A percentile compares a stretch with the other conserved stretches of the same genome.
Conservation (phyloP, 2,888 invertebrate genomes). For the Mesochorus sp. region DNA sequence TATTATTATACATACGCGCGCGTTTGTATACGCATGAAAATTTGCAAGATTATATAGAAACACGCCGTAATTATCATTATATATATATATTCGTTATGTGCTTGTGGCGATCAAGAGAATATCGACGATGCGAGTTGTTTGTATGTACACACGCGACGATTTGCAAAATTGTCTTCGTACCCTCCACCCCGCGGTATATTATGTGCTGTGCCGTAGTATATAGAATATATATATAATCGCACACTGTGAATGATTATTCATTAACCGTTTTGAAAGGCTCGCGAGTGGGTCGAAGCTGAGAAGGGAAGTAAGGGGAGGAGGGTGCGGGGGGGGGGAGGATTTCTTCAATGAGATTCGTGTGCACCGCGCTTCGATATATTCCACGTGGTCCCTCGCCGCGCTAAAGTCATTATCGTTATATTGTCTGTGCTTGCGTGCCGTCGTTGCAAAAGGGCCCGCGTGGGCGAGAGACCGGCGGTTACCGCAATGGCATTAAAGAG, state of each 20-base stretch:
- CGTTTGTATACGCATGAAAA: not conserved
- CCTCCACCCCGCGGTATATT: too few species aligned
- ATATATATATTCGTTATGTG: conserved; percentile 26
- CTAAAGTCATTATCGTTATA: conserved; percentile 73
- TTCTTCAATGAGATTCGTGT: conserved; percentile 50
- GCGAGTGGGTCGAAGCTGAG: conserved; percentile 20
- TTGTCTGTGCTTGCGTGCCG: conserved; percentile 68
- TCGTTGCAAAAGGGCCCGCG: conserved; percentile 50
- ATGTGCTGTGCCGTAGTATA: not conserved
- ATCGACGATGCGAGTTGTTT: conserved; percentile 29
- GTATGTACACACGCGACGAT: conserved; percentile 1
- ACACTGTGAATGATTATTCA: conserved; percentile 44
- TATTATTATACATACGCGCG: too few species aligned
- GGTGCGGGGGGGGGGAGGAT: not conserved
- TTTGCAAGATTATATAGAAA: not conserved
- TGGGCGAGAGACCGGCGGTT: conserved; percentile 26
- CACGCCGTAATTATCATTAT: conserved; percentile 48
- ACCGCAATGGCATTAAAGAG: conserved; percentile 50
- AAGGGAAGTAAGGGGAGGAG: not conserved
- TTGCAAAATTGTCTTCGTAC: conserved; percentile 25
- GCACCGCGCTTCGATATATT: conserved; percentile 42
- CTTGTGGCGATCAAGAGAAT: too few species aligned
- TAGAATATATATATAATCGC: not conserved
- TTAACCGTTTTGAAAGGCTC: conserved; percentile 25
- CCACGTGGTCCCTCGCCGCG: conserved; percentile 67